Conservation (phyloP, 2,797 vertebrate species). For the Coluber constrictor region DNA sequence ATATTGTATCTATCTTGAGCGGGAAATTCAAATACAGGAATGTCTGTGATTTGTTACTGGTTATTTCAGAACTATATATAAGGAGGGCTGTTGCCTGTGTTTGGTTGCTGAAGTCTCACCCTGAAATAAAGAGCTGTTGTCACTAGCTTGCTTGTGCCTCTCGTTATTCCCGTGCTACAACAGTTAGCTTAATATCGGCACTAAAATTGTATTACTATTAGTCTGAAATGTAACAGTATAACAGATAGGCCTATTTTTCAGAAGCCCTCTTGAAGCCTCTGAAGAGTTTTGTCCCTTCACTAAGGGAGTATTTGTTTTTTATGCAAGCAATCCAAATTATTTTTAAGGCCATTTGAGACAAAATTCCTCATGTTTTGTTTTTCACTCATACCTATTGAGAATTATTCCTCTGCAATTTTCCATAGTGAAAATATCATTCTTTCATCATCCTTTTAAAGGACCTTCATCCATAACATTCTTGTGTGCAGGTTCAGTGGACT, state of each 20-base stretch:
- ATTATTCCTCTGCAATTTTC: background rate
- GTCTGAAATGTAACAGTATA: background rate
- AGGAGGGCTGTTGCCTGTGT: too few relatives aligned
- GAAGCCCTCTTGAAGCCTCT: conserved; percentile 1
- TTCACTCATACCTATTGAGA: background rate
- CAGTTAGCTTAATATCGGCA: background rate
- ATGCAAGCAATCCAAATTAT: background rate
- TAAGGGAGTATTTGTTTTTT: conserved; percentile 24
- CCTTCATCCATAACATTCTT: background rate
- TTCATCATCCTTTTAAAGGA: conserved; percentile 17
- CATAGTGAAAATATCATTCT: background rate
- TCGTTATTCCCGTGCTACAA: too few relatives aligned
- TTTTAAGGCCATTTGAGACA: background rate
- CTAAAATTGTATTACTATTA: background rate
- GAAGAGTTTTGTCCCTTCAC: conserved; percentile 19
- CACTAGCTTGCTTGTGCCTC: too few relatives aligned
- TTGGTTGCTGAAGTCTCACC: too few relatives aligned
- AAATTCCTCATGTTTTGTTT: background rate
- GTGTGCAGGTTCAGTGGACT: conserved; percentile 2
- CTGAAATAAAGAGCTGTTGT: too few relatives aligned
- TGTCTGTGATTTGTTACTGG: too few relatives aligned
- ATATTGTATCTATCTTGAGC: too few relatives aligned
- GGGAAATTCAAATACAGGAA: too few relatives aligned
- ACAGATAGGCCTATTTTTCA: background rate
- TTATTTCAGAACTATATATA: too few relatives aligned